A percentile compares a stretch with the other conserved stretches of the same genome.
Conservation (phyloP, 92 coral and sea anemone species). For the Desmophyllum pertusum region DNA sequence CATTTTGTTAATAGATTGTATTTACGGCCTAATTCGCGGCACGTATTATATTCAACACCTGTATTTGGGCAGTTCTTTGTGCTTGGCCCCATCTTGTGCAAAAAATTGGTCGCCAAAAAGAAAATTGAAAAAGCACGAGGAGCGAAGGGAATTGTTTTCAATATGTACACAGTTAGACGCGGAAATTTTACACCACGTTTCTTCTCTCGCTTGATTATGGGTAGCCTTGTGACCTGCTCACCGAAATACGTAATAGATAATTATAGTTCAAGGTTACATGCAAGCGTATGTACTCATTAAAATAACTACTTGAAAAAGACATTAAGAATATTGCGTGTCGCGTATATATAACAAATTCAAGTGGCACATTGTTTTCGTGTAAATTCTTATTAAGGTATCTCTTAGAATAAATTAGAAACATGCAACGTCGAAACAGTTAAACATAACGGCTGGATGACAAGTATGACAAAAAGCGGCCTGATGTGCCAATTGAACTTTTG, state of each 20-base stretch:
- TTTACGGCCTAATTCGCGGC: not conserved
- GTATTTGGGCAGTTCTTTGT: not conserved
- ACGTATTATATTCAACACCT: slow-evolving; percentile 4
- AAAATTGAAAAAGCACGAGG: not conserved
- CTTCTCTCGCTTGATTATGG: not conserved
- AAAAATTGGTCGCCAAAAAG: not conserved
- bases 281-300: not conserved
- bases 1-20: slow-evolving; percentile 14
- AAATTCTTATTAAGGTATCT: slow-evolving; percentile 18
- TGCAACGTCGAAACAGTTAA: slow-evolving; percentile 1
- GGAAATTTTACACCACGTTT: no score
- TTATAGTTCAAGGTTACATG: not conserved
- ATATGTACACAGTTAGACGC: not conserved
- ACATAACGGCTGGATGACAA: not conserved
- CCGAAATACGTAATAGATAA: not conserved
- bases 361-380: not conserved
- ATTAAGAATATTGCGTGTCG: not conserved
- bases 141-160: not conserved
- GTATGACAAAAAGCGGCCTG: not conserved
- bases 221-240: not conserved
- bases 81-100: not conserved
- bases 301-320: not conserved
- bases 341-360: not conserved
- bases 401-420: slow-evolving; percentile 12
- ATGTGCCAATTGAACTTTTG: not conserved